Evolutionary conservation across 1,140 invertebrate species (phyloP).

Genomic region (Trichogramma pretiosum): DNA sequence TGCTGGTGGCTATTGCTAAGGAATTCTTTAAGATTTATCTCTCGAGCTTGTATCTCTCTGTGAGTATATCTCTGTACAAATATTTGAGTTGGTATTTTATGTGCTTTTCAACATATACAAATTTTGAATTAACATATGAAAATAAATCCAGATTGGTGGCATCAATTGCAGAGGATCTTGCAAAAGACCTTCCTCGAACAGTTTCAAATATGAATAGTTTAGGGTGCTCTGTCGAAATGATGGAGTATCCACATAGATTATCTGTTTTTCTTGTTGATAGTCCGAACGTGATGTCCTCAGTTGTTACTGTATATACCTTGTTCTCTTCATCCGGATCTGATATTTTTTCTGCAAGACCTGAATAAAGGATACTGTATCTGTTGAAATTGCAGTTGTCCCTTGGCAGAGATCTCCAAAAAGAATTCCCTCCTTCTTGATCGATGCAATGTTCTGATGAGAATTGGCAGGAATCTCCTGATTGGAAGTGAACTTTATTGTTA

Average conservation of each 20-base stretch:
- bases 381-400: conserved; percentile 4
- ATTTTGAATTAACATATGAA: conserved; percentile 23
- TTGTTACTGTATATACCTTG: not conserved
- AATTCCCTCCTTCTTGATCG: conserved; percentile 11
- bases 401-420: conserved; percentile 16
- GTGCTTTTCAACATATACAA: conserved; percentile 23
- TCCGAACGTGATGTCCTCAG: conserved; percentile 13
- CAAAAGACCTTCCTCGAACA: not conserved
- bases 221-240: conserved; percentile 20
- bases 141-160: conserved; percentile 10
- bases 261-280: not conserved
- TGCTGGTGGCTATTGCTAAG: conserved; percentile 8
- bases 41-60: conserved; percentile 10
- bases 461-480: conserved; percentile 11
- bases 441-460: not conserved
- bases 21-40: conserved; percentile 13
- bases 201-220: conserved; percentile 21
- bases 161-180: not conserved
- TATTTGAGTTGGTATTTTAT: conserved; percentile 4
- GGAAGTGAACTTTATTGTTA: conserved; percentile 6
- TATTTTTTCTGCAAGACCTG: conserved; percentile 2
- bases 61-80: conserved; percentile 5
- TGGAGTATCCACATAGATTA: conserved; percentile 11
- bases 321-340: not conserved
- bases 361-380: conserved; percentile 12